Evolutionary conservation across 1,140 invertebrate species (phyloP).

Genomic region (Aethina tumida): DNA sequence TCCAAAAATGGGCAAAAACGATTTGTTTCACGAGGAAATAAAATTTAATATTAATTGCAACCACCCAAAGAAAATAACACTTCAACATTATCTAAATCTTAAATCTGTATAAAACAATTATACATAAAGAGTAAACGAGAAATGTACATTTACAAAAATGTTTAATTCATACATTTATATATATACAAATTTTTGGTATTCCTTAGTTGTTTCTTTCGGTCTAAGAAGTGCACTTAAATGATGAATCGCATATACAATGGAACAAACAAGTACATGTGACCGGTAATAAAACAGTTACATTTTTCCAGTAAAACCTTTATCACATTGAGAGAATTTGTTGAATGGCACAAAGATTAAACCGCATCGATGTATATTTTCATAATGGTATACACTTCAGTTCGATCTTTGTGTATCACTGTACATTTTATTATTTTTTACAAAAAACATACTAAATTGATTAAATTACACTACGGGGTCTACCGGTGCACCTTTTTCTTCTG

Average conservation of each 20-base stretch:
- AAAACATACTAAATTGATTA: neutral
- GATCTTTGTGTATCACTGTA: no score
- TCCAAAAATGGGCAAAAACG: constrained; percentile 11
- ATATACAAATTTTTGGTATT: constrained; percentile 26
- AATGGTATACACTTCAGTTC: no score
- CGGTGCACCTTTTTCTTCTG: constrained; percentile 4
- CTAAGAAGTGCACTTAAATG: constrained; percentile 30
- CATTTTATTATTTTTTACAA: neutral
- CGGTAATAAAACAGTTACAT: constrained; percentile 13
- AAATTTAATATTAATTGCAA: no score
- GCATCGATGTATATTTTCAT: no score
- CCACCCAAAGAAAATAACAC: constrained; percentile 13
- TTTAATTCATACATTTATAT: constrained; percentile 13
- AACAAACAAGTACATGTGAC: no score
- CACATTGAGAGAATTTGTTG: neutral
- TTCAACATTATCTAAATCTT: constrained; percentile 6
- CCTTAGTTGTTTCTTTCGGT: constrained; percentile 15
- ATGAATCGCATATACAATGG: no score
- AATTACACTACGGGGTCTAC: neutral
- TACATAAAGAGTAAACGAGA: constrained; percentile 15
- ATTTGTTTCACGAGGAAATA: no score
- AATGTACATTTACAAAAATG: constrained; percentile 23
- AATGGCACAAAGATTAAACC: no score
- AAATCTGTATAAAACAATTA: constrained; percentile 18
- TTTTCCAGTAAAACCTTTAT: constrained; percentile 1